Evolutionary conservation across 2,888 invertebrate genomes (phyloP).

Genomic region (Drosophila hamatofila): DNA sequence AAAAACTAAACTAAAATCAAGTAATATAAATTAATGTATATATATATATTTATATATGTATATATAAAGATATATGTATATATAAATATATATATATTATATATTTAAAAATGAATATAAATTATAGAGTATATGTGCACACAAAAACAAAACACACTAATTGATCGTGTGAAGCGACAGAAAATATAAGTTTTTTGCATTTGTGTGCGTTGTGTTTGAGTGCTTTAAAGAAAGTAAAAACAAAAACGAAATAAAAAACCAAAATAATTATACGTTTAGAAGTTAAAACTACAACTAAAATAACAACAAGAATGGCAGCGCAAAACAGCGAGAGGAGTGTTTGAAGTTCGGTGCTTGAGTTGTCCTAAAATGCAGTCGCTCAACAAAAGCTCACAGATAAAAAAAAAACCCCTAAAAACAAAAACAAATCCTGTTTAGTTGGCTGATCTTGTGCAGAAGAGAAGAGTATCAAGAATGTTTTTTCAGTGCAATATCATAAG

Average conservation of each 20-base stretch:
- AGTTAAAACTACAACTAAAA: constrained; percentile 41
- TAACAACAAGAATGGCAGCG: constrained; percentile 17
- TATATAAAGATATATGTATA: constrained; percentile 48
- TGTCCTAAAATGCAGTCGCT: constrained; percentile 34
- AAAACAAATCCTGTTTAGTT: constrained; percentile 67
- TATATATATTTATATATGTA: constrained; percentile 2
- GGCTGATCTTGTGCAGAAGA: constrained; percentile 42
- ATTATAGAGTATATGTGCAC: constrained; percentile 36
- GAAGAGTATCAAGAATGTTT: constrained; percentile 1
- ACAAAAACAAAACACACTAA: constrained; percentile 34
- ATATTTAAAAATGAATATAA: constrained; percentile 18
- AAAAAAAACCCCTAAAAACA: constrained; percentile 8
- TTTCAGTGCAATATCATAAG: constrained; percentile 58
- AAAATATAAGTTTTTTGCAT: constrained; percentile 25
- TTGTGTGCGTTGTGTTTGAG: constrained; percentile 44
- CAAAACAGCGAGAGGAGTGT: constrained; percentile 20
- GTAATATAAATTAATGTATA: constrained; percentile 4
- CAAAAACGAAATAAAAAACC: constrained; percentile 55
- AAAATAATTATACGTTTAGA: constrained; percentile 64
- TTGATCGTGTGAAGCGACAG: constrained; percentile 33
- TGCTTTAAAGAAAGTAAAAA: constrained; percentile 38
- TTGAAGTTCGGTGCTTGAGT: constrained; percentile 46
- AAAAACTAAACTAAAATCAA: constrained; percentile 34
- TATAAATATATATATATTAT: constrained; percentile 45
- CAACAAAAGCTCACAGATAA: constrained; percentile 34